phyloP scores from a whole-genome alignment of 2,113 vertebrate genomes.

The Galeopterus variegatus region DNA sequence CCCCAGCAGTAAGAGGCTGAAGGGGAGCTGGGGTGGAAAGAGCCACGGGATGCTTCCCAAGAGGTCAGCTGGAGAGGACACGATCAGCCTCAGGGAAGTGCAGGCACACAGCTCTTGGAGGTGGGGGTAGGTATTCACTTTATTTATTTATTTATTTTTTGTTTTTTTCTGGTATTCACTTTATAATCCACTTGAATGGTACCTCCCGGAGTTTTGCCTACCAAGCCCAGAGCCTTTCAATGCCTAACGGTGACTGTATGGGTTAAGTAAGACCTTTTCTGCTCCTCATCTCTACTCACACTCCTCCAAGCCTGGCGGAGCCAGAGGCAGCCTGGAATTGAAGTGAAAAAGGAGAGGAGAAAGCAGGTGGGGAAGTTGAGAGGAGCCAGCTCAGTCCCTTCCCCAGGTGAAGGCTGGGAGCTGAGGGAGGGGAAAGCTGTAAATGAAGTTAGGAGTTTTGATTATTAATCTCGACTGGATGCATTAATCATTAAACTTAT shows the following conservation, averaged over 20 bases:
- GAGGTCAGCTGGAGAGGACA: neutral
- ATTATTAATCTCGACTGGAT: neutral
- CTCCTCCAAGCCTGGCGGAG: neutral
- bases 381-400: neutral
- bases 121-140: neutral
- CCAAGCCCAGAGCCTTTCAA: neutral
- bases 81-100: neutral
- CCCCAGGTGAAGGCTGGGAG: neutral
- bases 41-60: neutral
- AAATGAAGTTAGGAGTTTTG: neutral
- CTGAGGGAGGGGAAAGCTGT: neutral
- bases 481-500: neutral
- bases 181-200: neutral
- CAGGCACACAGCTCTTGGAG: neutral
- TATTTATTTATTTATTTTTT: no score
- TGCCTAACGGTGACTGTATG: neutral
- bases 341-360: neutral
- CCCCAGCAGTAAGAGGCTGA: neutral
- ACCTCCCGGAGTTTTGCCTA: neutral
- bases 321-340: neutral
- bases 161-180: neutral
- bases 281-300: neutral
- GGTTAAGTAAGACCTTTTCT: neutral
- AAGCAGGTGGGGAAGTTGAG: neutral
- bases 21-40: neutral